phyloP scores from a whole-genome alignment of 2,113 vertebrate genomes.

The Ameiurus melas region DNA sequence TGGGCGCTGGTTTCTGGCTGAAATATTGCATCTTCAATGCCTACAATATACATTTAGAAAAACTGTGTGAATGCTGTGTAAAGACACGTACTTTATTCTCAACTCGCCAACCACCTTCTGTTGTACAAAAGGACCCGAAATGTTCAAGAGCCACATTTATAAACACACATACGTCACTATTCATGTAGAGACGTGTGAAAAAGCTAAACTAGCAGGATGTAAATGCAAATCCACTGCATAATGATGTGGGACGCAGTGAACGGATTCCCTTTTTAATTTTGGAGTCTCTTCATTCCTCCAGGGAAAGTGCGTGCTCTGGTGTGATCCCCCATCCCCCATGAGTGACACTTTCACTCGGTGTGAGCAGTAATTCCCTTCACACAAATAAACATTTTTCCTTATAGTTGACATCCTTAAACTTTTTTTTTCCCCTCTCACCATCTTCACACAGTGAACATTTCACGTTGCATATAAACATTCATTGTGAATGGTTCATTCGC shows the following conservation, averaged over 20 bases:
- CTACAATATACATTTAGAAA: slow-evolving; percentile 61
- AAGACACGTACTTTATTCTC: background rate
- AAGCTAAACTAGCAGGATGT: background rate
- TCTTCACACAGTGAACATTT: background rate
- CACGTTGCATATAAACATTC: background rate
- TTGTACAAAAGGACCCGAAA: background rate
- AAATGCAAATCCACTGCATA: background rate
- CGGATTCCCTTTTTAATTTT: background rate
- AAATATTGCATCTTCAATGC: slow-evolving; percentile 92
- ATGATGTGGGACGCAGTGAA: background rate
- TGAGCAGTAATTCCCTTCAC: background rate
- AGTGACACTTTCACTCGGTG: background rate
- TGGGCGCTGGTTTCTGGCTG: slow-evolving; percentile 89
- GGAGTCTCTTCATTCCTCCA: background rate
- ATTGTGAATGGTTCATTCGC: background rate
- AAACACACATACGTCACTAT: background rate
- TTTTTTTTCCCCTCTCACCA: background rate
- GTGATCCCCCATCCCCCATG: background rate
- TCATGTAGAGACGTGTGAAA: background rate
- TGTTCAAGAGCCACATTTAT: background rate
- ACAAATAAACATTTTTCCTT: background rate
- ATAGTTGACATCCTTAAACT: background rate
- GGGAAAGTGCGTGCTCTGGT: background rate
- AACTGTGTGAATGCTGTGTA: background rate
- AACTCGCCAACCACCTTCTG: background rate